These are phyloP conservation scores for Oryzias javanicus DNA, from an alignment of 2,113 vertebrate species.

Conservation along the genomic window DNA sequence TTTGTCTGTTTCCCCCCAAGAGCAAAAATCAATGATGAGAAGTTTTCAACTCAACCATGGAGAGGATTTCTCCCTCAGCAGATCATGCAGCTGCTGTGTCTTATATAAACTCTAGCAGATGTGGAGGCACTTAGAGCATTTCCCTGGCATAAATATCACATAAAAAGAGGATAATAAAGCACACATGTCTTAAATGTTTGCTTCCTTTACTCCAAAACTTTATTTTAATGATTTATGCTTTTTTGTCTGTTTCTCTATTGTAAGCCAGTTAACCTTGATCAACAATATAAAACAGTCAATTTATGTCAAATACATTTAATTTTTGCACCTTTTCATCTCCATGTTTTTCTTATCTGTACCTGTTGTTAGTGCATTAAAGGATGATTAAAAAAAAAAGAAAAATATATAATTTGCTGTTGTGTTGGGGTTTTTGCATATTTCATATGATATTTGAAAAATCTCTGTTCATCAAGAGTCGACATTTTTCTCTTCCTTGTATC, in stretches of 20 bases:
- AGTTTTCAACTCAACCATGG: conserved; percentile 38
- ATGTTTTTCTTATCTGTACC: too few relatives aligned
- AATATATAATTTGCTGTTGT: neutral
- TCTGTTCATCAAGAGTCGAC: neutral
- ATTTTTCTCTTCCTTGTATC: too few relatives aligned
- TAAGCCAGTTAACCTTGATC: neutral
- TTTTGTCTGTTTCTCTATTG: neutral
- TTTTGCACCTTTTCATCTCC: too few relatives aligned
- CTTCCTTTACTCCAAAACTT: conserved; percentile 16
- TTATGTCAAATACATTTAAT: too few relatives aligned
- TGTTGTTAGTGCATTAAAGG: too few relatives aligned
- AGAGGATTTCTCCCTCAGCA: conserved; percentile 16
- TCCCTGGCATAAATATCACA: conserved; percentile 37
- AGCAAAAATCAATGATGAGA: conserved; percentile 57
- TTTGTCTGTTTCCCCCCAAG: conserved; percentile 39
- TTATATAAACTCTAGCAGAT: conserved; percentile 64
- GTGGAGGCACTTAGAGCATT: conserved; percentile 50
- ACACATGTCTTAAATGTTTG: conserved; percentile 39
- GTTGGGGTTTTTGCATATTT: too few relatives aligned
- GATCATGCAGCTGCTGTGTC: conserved; percentile 55
- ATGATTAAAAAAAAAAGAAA: neutral
- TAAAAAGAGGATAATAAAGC: conserved; percentile 41
- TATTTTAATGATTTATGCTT: conserved; percentile 14
- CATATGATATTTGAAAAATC: too few relatives aligned
- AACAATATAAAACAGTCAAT: too few relatives aligned